Base-by-base conservation (phyloP, 2,113 vertebrate species). In the Chloropsis cyanopogon region DNA sequence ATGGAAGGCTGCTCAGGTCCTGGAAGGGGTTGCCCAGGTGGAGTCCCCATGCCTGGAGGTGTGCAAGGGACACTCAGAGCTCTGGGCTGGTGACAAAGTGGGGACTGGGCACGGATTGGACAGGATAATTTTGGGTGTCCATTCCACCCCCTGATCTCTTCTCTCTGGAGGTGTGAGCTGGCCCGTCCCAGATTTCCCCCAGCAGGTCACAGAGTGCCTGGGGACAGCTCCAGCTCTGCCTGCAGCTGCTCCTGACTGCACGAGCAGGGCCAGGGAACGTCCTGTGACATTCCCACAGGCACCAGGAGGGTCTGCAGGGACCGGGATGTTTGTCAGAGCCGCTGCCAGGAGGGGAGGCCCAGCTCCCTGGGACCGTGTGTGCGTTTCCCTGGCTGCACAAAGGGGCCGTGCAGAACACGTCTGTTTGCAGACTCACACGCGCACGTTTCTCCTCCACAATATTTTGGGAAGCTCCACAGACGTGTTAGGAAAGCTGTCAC, bases 401-500 rank as follows among this genome's bases (percentile, higher is more conserved):
- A 47, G 88, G 91, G 90, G 93, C 66, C 5, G 33, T 14, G 81
- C 65, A 41, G 85, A 82, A 72, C 93, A 46, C 14, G 71, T 17
- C 60, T 82, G 91, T 65, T 80, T 76, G 92, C 86, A 44, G 69
- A 96, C 79, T 49, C 92, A 87, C 89, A 12, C 83, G 26, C 72
- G 3, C 77, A 70, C 70, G 33, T 77, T 39, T 50, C 79, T 95
- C 83, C 82, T 72, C 90, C 50, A 60, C 90, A 92, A 44, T 92
- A 31, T 96, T 96, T 96, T 52, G 92, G 0, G 75, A 83, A 77
- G 82, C 89, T 47, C 49, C 79, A 6, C 71, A 88, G 93, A 97
- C 71, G 92, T 96, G 95, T 96, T 94, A 96, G 82, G 92, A 96
- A 96, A 97, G 54, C 94, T 95, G 95, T 95, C 90, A 66, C 93